phyloP scores from a whole-genome alignment of 2,888 invertebrate genomes.

The Torymus texanus region DNA sequence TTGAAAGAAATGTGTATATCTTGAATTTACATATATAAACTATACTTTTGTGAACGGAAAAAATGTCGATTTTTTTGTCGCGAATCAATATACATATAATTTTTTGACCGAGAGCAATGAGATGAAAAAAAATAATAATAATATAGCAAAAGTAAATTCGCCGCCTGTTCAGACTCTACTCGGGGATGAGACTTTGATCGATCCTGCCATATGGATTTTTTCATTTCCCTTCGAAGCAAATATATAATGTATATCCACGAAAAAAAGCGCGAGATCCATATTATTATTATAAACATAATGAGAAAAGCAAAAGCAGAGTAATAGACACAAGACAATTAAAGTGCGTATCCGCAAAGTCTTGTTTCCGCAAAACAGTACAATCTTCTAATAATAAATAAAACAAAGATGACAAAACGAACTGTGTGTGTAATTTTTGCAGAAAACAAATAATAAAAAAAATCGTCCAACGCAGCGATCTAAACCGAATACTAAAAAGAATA shows the following conservation, averaged over 20 bases:
- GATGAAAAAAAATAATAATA: background rate
- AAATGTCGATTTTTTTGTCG: slow-evolving; percentile 51
- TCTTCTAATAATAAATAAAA: slow-evolving; percentile 32
- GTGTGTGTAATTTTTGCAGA: slow-evolving; percentile 52
- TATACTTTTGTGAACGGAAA: slow-evolving; percentile 48
- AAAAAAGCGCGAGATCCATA: slow-evolving; percentile 15
- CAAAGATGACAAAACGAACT: slow-evolving; percentile 19
- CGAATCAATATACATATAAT: slow-evolving; percentile 19
- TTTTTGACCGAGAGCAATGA: slow-evolving; percentile 1
- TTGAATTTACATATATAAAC: slow-evolving; percentile 33
- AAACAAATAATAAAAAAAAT: slow-evolving; percentile 28
- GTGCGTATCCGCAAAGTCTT: slow-evolving; percentile 49
- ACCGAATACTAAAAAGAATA: slow-evolving; percentile 12
- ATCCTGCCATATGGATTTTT: slow-evolving; percentile 54
- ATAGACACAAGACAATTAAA: background rate
- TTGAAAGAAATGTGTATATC: slow-evolving; percentile 46
- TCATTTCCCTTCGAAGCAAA: slow-evolving; percentile 39
- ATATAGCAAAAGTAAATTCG: slow-evolving; percentile 31
- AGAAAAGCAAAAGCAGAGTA: background rate
- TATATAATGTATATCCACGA: background rate
- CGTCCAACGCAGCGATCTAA: slow-evolving; percentile 52
- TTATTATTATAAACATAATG: slow-evolving; percentile 20
- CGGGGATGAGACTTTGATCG: slow-evolving; percentile 52
- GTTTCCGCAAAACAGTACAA: slow-evolving; percentile 55
- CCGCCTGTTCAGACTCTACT: slow-evolving; percentile 51